A percentile compares a stretch with the other conserved stretches of the same genome.
These are phyloP conservation scores for Isoperla grammatica DNA, from an alignment of 2,888 invertebrate species.

Conservation along the genomic window DNA sequence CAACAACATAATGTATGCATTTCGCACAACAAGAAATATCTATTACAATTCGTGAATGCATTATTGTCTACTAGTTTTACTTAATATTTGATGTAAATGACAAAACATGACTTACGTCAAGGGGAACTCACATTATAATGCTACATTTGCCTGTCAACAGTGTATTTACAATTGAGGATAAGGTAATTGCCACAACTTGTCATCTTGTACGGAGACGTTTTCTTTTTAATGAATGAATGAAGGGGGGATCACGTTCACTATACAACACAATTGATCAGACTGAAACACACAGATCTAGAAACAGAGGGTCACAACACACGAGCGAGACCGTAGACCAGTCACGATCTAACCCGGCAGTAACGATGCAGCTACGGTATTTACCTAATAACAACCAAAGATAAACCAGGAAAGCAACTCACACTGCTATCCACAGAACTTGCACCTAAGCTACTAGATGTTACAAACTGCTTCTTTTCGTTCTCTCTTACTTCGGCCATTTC, in stretches of 20 bases:
- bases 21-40: constrained; percentile 3
- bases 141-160: constrained; percentile 2
- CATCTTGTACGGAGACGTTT: constrained; percentile 25
- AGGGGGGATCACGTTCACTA: constrained; percentile 25
- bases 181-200: constrained; percentile 6
- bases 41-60: background rate
- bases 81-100: constrained; percentile 9
- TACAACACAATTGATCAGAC: constrained; percentile 16
- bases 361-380: too few relatives aligned
- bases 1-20: constrained; percentile 5
- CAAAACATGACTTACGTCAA: constrained; percentile 2
- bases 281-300: constrained; percentile 9
- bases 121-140: background rate
- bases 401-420: constrained; percentile 6
- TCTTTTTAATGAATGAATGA: constrained; percentile 18
- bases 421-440: background rate
- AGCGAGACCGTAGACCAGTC: constrained; percentile 35
- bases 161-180: constrained; percentile 21
- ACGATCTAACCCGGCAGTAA: too few relatives aligned
- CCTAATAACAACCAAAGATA: constrained; percentile 20
- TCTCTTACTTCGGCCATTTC: too few relatives aligned
- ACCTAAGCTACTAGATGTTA: background rate
- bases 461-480: too few relatives aligned
- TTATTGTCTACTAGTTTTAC: constrained; percentile 24
- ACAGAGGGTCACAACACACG: constrained; percentile 41